Evolutionary conservation across 2,113 vertebrate species (phyloP).

Genomic region (Meriones unguiculatus): DNA sequence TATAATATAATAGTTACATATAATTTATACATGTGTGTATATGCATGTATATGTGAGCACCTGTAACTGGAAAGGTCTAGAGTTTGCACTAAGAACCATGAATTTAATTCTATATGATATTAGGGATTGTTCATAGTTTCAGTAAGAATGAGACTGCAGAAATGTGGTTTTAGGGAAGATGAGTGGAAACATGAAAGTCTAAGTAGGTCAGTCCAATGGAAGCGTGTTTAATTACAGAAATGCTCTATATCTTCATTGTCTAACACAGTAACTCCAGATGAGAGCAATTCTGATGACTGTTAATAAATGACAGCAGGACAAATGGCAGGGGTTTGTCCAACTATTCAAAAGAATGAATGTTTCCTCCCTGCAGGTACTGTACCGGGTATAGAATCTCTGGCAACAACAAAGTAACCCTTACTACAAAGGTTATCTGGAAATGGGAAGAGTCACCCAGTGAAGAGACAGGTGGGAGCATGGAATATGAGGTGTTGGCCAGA

Average conservation of each 20-base stretch:
- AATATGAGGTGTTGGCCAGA: background rate
- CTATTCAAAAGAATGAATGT: background rate
- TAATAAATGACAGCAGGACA: background rate
- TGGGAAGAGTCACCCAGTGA: background rate
- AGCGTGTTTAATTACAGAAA: slow-evolving; percentile 19
- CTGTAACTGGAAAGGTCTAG: background rate
- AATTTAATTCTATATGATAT: background rate
- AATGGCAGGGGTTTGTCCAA: slow-evolving; percentile 17
- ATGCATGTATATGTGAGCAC: background rate
- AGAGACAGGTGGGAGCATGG: background rate
- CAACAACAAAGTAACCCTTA: background rate
- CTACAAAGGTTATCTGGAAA: background rate
- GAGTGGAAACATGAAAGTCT: too few species aligned
- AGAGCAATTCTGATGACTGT: background rate
- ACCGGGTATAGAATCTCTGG: background rate
- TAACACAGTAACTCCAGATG: background rate
- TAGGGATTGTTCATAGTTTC: background rate
- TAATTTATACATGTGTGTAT: background rate
- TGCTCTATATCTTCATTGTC: background rate
- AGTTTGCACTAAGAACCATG: background rate
- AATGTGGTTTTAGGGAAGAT: background rate
- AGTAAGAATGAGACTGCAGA: background rate
- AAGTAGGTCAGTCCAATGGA: slow-evolving; percentile 4
- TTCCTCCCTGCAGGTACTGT: background rate
- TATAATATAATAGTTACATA: too few species aligned